Conservation (phyloP, 1,140 invertebrate genomes). For the Ericerus pela region DNA sequence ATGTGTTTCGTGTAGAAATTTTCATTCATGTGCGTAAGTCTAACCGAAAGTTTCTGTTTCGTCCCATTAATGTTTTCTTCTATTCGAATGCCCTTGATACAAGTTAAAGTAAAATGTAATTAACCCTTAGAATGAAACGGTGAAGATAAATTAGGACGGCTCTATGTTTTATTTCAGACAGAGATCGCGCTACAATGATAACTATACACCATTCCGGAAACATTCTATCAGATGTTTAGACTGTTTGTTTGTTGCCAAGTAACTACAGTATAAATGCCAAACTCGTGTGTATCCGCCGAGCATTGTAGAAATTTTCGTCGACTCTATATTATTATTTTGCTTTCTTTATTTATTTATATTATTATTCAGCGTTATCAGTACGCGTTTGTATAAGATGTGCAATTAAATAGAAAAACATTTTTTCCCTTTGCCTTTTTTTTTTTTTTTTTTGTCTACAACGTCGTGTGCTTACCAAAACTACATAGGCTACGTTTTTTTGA, state of each 20-base stretch:
- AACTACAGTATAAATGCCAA: slow-evolving; percentile 7
- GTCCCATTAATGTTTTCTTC: too few species aligned
- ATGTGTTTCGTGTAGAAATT: too few species aligned
- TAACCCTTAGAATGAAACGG: too few species aligned
- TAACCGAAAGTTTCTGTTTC: too few species aligned
- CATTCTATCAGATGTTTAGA: slow-evolving; percentile 6
- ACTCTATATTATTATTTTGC: background rate
- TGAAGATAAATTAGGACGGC: too few species aligned
- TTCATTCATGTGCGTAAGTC: too few species aligned
- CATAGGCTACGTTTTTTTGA: background rate
- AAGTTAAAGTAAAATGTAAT: too few species aligned
- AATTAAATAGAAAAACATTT: background rate
- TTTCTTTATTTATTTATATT: background rate
- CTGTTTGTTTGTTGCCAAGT: slow-evolving; percentile 11
- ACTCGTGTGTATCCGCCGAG: slow-evolving; percentile 2
- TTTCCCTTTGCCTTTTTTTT: background rate
- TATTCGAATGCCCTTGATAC: too few species aligned
- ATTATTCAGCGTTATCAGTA: slow-evolving; percentile 10
- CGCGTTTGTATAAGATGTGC: background rate
- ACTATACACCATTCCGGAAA: slow-evolving; percentile 8
- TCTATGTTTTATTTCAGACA: too few species aligned
- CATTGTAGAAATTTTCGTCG: background rate
- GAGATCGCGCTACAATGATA: too few species aligned
- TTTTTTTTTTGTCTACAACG: background rate
- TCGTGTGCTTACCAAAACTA: background rate